Evolutionary conservation across 2,113 vertebrate species (phyloP), one percentile per base, ranked within the genome.

Genomic region (Copsychus sechellarum): DNA sequence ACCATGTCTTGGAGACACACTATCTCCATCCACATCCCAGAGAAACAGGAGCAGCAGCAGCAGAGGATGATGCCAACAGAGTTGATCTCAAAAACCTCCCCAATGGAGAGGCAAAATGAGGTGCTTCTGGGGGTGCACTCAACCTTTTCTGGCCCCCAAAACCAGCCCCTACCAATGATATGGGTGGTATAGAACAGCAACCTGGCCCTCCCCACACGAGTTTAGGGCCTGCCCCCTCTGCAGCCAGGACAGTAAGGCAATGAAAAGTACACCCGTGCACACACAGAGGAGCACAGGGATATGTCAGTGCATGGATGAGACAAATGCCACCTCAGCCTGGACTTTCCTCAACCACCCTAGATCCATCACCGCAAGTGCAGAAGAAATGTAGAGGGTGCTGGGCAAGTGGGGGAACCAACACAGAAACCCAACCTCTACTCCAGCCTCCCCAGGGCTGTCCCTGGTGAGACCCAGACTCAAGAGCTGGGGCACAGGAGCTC

Each of bases 41-140:
- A 50, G 51, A 34, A 86, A 36, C 14, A 18, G 25, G 17, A 56
- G 28, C 6, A 21, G 56, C 33, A 67, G 43, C 25, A 34, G 36
- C 43, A 67, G 21, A 50, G 13, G 14, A 50, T 0, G 1, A 51
- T 43, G 31, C 25, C 0, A 1, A 42, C 34, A 66, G 34, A 76
- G 13, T 4, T 31, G 16, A 50, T 21, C 31, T 7, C 10, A 50
- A 17, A 10, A 74, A 31, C 5, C 12, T 65, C 20, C 16, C 6
- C 7, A 17, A 6, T 0, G 0, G 17, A 67, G 13, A 86, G 17
- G 14, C 8, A 67, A 66, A 86, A 50, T 31, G 14, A 34, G 14
- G 5, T 31, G 14, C 9, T 36, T 58, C 14, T 50, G 29, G 20
- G 28, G 31, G 2, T 40, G 12, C 1, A 4, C 12, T 57, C 25